Base-by-base conservation (phyloP, 2,888 invertebrate genomes). In the Dorcus parallelipipedus region DNA sequence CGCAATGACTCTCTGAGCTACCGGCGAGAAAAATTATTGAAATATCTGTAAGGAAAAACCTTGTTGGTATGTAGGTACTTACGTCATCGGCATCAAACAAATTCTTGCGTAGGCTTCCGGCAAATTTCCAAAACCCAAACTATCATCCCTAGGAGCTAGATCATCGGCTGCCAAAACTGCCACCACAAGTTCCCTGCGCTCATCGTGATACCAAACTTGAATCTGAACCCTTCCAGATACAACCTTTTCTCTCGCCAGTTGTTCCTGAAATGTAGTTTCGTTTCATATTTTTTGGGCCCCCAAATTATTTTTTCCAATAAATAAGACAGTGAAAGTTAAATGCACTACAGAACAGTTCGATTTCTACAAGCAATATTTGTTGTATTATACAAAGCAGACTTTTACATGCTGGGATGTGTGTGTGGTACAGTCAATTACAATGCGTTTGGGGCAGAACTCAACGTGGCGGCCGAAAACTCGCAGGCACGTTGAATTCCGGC, bases 121-220 rank as follows among this genome's bases (percentile, higher is more conserved):
- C 61, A 89, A 82, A 58, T 83, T 82, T 5, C 92, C 92, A 71
- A 86, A 90, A 38, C 91, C 91, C 49, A 87, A 80, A 33, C 85
- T 85, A 66, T 92, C 92, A 73, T 93, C 93, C 41, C 93, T 81
- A 0, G 86, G 76, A 23, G 91, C 89, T 64, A 95, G 81, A 76
- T 93, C 93, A 72, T 94, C 92, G 7, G 90, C 95, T 3, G 91
- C 93, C 73, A 94, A 84, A 50, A 95, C 85, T 4, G 93, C 90
- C 26, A 95, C 91, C 8, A 91, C 89, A 56, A 95, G 81, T 72
- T 94, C 93, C 69, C 86, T 86, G 59, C 91, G 83, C 71, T 92
- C 93, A 59, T 88, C 86, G 73, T 93, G 91, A 80, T 93, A 94
- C 88, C 91, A 93, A 55, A 95, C 89, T 76, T 95, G 93, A 64